These are phyloP conservation scores for Habrosyne pyritoides DNA, from an alignment of 2,888 invertebrate species.

Conservation along the genomic window DNA sequence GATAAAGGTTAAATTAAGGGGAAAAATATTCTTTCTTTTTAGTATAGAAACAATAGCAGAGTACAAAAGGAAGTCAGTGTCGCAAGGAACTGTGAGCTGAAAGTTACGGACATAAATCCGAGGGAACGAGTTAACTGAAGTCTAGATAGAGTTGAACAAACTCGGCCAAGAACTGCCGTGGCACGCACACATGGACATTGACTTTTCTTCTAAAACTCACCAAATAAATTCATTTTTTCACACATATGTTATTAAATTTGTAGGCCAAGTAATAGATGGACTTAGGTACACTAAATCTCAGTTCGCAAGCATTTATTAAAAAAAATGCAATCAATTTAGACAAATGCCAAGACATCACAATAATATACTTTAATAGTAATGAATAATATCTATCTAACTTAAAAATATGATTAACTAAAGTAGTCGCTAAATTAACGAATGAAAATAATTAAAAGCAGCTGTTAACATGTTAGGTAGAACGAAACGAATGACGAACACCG, in stretches of 20 bases:
- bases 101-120: constrained; percentile 68
- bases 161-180: constrained; percentile 56
- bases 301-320: no score
- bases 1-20: constrained; percentile 38
- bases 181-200: constrained; percentile 41
- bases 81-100: constrained; percentile 61
- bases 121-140: constrained; percentile 70
- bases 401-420: not conserved
- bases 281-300: not conserved
- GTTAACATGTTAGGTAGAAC: not conserved
- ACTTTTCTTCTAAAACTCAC: not conserved
- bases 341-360: no score
- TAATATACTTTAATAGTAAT: not conserved
- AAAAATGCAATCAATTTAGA: no score
- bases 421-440: not conserved
- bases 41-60: constrained; percentile 53
- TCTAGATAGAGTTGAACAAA: constrained; percentile 64
- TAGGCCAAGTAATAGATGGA: not conserved
- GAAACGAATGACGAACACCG: constrained; percentile 26
- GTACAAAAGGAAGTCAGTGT: constrained; percentile 62
- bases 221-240: not conserved
- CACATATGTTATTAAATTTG: not conserved
- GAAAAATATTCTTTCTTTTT: constrained; percentile 42
- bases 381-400: not conserved
- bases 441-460: not conserved